Conservation (phyloP, 2,113 vertebrate genomes). For the Erinaceus europaeus region DNA sequence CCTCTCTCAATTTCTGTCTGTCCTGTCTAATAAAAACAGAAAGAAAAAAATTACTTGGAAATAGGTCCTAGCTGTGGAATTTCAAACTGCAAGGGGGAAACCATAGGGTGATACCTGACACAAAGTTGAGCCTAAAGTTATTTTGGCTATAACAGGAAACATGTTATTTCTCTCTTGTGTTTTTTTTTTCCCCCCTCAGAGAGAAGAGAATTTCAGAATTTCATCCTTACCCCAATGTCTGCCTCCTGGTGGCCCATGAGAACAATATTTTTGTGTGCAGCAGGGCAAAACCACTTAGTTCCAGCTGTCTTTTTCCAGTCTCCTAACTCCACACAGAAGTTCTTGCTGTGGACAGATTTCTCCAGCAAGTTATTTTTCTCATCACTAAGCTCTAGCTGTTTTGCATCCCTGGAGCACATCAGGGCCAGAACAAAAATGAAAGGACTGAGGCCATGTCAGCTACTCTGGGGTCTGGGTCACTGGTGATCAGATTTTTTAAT, state of each 20-base stretch:
- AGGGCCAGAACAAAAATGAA: conserved; percentile 39
- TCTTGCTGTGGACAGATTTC: neutral
- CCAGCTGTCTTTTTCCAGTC: conserved; percentile 5
- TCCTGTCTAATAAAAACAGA: too few relatives aligned
- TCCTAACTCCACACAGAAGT: neutral
- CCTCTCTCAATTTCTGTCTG: too few relatives aligned
- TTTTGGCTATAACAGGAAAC: neutral
- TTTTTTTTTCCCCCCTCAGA: conserved; percentile 40
- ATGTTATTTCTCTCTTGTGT: neutral
- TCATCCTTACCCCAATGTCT: conserved; percentile 45
- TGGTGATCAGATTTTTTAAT: conserved; percentile 66
- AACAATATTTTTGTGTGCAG: conserved; percentile 52
- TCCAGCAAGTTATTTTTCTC: conserved; percentile 43
- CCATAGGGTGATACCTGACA: neutral
- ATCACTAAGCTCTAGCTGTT: conserved; percentile 12
- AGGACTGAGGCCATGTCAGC: conserved; percentile 2
- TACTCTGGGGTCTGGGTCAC: conserved; percentile 35
- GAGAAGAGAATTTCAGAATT: conserved; percentile 49
- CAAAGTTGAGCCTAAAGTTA: neutral
- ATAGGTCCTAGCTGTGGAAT: neutral
- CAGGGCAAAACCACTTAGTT: conserved; percentile 50
- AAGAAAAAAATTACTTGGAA: neutral
- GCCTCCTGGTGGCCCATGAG: conserved; percentile 23
- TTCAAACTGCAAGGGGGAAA: neutral
- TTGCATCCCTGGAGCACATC: conserved; percentile 20